These are phyloP conservation scores for Stomatorhinus ivindoensis DNA, from an alignment of 2,113 vertebrate genomes.

Conservation along the genomic window DNA sequence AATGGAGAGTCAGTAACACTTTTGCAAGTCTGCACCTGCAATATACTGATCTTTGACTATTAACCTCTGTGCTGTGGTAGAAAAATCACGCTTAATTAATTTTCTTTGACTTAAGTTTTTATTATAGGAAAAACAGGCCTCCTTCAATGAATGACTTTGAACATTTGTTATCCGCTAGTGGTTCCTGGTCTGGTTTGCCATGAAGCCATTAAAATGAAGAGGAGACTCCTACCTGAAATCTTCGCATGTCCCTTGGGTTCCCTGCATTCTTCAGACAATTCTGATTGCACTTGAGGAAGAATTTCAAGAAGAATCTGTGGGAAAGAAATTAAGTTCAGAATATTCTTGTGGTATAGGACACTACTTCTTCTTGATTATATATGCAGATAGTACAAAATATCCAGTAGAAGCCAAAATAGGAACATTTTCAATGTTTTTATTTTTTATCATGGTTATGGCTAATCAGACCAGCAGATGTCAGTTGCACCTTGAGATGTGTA, in stretches of 20 bases:
- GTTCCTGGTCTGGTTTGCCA: neutral
- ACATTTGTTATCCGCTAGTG: neutral
- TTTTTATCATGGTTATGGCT: neutral
- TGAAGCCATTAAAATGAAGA: neutral
- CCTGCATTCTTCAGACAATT: constrained; percentile 93
- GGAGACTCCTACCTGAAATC: constrained; percentile 72
- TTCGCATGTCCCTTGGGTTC: constrained; percentile 86
- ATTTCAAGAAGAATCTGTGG: constrained; percentile 81
- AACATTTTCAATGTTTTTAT: neutral
- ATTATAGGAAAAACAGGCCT: neutral
- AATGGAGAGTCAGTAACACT: neutral
- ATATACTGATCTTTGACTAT: neutral
- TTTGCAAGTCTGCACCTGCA: neutral
- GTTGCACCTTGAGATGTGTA: neutral
- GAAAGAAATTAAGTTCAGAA: neutral
- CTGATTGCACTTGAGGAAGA: constrained; percentile 93
- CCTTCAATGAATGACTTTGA: neutral
- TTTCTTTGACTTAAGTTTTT: neutral
- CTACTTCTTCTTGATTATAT: neutral
- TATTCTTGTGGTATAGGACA: neutral
- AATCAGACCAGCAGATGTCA: neutral
- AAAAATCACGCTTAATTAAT: neutral
- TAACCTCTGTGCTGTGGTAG: neutral
- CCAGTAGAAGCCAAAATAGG: neutral
- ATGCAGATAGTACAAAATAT: neutral